These are phyloP conservation scores for Melanotaenia trifasciata DNA, from an alignment of 2,797 vertebrate genomes.

Conservation along the genomic window DNA sequence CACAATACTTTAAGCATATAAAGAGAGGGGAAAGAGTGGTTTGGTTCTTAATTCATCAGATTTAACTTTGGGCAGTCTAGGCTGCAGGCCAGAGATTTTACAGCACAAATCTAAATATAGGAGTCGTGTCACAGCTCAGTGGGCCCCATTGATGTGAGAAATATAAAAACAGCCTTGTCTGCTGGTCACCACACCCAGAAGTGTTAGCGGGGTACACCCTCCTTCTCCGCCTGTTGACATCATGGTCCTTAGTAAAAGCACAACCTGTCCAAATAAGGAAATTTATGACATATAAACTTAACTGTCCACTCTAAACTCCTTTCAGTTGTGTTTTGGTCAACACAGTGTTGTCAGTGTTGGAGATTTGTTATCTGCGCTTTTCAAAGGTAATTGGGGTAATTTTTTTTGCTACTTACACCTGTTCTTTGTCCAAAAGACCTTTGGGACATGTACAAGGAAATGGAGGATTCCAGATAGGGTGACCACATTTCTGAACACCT, in stretches of 20 bases:
- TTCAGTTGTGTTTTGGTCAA: slow-evolving; percentile 9
- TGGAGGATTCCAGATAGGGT: slow-evolving; percentile 3
- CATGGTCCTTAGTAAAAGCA: slow-evolving; percentile 45
- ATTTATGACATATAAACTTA: slow-evolving; percentile 13
- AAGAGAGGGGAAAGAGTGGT: too few relatives aligned
- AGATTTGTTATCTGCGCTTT: background rate
- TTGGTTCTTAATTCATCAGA: background rate
- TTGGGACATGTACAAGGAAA: slow-evolving; percentile 24
- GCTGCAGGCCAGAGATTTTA: slow-evolving; percentile 43
- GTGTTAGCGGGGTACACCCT: slow-evolving; percentile 58
- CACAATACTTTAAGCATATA: background rate
- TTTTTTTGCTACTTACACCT: background rate
- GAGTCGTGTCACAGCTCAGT: slow-evolving; percentile 62
- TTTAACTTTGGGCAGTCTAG: slow-evolving; percentile 6
- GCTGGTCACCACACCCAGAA: slow-evolving; percentile 71
- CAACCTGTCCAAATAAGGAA: slow-evolving; percentile 55
- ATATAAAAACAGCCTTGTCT: slow-evolving; percentile 75
- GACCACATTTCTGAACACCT: background rate
- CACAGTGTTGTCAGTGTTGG: slow-evolving; percentile 1
- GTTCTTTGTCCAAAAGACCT: slow-evolving; percentile 14
- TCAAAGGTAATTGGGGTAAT: background rate
- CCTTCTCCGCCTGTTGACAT: slow-evolving; percentile 52
- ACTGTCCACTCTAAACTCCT: background rate
- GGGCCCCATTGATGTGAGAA: slow-evolving; percentile 65
- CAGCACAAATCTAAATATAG: slow-evolving; percentile 73